Evolutionary conservation across 1,140 invertebrate species (phyloP).

Genomic region (Apolygus lucorum): DNA sequence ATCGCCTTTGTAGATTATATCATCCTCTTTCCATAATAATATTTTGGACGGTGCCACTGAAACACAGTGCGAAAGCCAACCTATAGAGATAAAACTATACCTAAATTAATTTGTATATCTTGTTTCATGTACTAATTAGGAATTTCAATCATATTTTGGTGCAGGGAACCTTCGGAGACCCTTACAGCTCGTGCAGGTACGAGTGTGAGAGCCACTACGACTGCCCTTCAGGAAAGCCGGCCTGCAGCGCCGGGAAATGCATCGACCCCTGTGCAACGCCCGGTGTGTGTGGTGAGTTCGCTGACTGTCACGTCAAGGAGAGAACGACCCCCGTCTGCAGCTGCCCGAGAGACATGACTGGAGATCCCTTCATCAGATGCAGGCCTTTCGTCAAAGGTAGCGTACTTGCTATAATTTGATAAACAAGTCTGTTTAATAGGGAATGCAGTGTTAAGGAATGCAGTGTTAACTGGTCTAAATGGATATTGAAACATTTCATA

Average conservation of each 20-base stretch:
- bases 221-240: slow-evolving; percentile 63
- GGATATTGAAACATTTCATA: too few relatives aligned
- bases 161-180: slow-evolving; percentile 64
- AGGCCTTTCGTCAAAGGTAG: slow-evolving; percentile 68
- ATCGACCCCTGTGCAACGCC: slow-evolving; percentile 59
- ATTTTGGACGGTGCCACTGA: too few relatives aligned
- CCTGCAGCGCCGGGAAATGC: slow-evolving; percentile 71
- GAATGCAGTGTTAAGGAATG: too few relatives aligned
- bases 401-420: too few relatives aligned
- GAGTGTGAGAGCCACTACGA: slow-evolving; percentile 65
- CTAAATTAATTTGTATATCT: too few relatives aligned
- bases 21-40: too few relatives aligned
- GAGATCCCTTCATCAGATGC: slow-evolving; percentile 72
- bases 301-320: slow-evolving; percentile 62
- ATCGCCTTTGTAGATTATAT: too few relatives aligned
- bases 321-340: slow-evolving; percentile 71
- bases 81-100: too few relatives aligned
- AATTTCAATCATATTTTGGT: slow-evolving; percentile 25
- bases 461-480: too few relatives aligned
- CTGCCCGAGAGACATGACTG: slow-evolving; percentile 77
- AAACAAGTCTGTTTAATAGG: too few relatives aligned
- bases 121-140: too few relatives aligned
- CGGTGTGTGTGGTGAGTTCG: slow-evolving; percentile 68
- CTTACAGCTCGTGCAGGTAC: slow-evolving; percentile 57
- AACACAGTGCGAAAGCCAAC: too few relatives aligned